Percentiles rank a stretch among this genome's conserved stretches.
Evolutionary conservation across 2,888 invertebrate species (phyloP).

Genomic region (Mactromeris polynyma): DNA sequence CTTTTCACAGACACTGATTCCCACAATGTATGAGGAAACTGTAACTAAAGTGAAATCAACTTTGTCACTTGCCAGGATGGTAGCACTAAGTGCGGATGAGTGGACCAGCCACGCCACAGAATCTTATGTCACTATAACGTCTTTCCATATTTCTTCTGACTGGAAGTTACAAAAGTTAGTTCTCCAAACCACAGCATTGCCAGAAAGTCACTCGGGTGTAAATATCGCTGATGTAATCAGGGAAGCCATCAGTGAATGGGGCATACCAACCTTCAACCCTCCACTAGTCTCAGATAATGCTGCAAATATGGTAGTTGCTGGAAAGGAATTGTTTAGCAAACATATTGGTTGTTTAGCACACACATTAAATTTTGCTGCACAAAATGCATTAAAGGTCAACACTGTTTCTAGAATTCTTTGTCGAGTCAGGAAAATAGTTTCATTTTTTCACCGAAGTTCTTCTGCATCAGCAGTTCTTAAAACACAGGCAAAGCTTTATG

Average conservation of each 20-base stretch:
- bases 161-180: slow-evolving; percentile 53
- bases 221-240: slow-evolving; percentile 45
- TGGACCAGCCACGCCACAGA: slow-evolving; percentile 42
- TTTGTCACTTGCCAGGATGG: slow-evolving; percentile 25
- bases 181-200: slow-evolving; percentile 51
- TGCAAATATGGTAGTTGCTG: slow-evolving; percentile 51
- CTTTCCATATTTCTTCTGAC: slow-evolving; percentile 38
- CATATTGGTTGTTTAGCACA: slow-evolving; percentile 58
- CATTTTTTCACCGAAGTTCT: slow-evolving; percentile 50
- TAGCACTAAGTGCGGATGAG: slow-evolving; percentile 44
- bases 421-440: slow-evolving; percentile 40
- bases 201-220: slow-evolving; percentile 45
- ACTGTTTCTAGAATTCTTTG: slow-evolving; percentile 30
- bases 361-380: slow-evolving; percentile 50
- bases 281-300: slow-evolving; percentile 57
- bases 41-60: slow-evolving; percentile 2
- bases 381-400: slow-evolving; percentile 38
- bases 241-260: slow-evolving; percentile 43
- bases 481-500: slow-evolving; percentile 25
- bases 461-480: slow-evolving; percentile 42
- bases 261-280: slow-evolving; percentile 5
- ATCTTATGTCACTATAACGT: slow-evolving; percentile 52
- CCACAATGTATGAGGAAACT: slow-evolving; percentile 26
- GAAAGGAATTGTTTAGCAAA: slow-evolving; percentile 16
- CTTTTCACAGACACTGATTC: slow-evolving; percentile 32